Evolutionary conservation across 1,140 invertebrate genomes (phyloP).

Genomic region (Camponotus pennsylvanicus): DNA sequence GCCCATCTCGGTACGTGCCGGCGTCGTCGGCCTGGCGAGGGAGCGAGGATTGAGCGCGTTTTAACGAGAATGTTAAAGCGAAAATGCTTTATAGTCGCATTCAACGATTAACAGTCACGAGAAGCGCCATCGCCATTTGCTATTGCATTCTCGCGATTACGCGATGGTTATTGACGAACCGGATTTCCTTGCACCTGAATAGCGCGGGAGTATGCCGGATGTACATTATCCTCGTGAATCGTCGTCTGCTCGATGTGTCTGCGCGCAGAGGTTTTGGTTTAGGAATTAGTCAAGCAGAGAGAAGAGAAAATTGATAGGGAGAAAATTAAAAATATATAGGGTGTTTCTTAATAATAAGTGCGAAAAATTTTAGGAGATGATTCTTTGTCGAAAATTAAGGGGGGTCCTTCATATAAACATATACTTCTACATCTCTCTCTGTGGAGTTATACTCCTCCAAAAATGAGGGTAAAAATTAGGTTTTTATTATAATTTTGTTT

Average conservation of each 20-base stretch:
- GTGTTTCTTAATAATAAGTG: too few species aligned
- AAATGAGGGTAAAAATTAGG: too few species aligned
- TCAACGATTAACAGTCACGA: constrained; percentile 68
- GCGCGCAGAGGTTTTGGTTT: background rate
- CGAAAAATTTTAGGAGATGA: too few species aligned
- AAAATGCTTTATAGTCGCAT: constrained; percentile 61
- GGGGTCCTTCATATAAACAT: too few species aligned
- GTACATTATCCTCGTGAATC: background rate
- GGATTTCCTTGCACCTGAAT: constrained; percentile 31
- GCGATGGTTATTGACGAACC: constrained; percentile 40
- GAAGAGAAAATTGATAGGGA: background rate
- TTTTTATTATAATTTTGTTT: too few species aligned
- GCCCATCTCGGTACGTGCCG: constrained; percentile 68
- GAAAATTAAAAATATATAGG: too few species aligned
- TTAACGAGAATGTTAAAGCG: constrained; percentile 61
- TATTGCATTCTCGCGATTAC: background rate
- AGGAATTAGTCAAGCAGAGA: background rate
- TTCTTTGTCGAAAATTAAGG: too few species aligned
- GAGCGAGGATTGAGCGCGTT: constrained; percentile 63
- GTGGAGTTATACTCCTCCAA: too few species aligned
- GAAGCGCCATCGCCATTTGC: constrained; percentile 31
- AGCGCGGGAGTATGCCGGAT: background rate
- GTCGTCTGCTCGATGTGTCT: background rate
- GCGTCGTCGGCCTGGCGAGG: constrained; percentile 14
- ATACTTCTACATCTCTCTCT: too few species aligned